Evolutionary conservation across 2,888 invertebrate genomes (phyloP), one percentile per base, ranked within the genome.

Genomic region (Pelosia muscerda): DNA sequence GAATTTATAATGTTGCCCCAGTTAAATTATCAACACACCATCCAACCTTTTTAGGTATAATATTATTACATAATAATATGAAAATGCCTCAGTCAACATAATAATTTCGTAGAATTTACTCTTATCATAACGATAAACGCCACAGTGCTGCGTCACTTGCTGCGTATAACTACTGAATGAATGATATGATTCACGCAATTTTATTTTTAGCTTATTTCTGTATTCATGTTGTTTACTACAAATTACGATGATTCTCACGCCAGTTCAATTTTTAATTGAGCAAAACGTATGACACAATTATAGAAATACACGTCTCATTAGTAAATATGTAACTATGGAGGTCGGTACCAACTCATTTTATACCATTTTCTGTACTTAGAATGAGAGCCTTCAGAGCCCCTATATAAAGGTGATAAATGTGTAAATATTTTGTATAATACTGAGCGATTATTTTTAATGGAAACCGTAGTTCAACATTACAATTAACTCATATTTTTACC

Each of bases 211-310:
- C 84, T 69, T 79, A 79, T 79, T 83, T 82, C 81, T 88, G 84
- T 85, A 88, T 88, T 88, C 82, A 73, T 81, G 82, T 82, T 86
- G 88, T 90, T 92, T 92, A 92, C 92, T 92, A 93, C 88, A 87
- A 88, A 90, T 82, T 82, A 86, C 86, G 84, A 86, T 87, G 81
- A 87, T 86, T 87, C 86, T 83, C 84, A 88, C 86, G 86, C 86
- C 81, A 76, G 82, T 82, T 69, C 76, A 79, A 79, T 81, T 81
- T 84, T 85, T 86, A 84, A 86, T 83, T 82, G 76, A 65, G 71
- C 71, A 69, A 74, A 67, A 65, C 60, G 70, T 71, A 70, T 74
- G 73, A 75, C 74, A 73, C 70, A 38, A 8, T 63, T 28, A 15
- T 28, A 22, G 15, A 31, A 54, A 62, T 60, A 42, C 10, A 42